A percentile compares a stretch with the other conserved stretches of the same genome.
Evolutionary conservation across 2,113 vertebrate species (phyloP).

Genomic region (Alligator sinensis): DNA sequence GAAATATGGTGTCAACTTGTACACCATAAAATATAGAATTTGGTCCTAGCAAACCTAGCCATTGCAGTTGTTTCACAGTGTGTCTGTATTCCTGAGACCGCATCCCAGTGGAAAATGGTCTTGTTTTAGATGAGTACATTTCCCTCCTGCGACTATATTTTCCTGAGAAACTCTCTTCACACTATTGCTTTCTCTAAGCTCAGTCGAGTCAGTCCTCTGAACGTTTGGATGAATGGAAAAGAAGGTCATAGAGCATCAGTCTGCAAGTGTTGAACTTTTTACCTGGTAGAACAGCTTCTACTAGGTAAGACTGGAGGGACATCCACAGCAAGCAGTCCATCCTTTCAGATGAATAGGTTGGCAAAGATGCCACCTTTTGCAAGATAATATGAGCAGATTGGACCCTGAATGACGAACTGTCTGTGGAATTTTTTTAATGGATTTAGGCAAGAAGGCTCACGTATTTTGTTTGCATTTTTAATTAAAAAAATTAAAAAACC

Average conservation of each 20-base stretch:
- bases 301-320: not conserved
- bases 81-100: not conserved
- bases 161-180: not conserved
- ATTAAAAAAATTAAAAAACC: not conserved
- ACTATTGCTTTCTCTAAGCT: not conserved
- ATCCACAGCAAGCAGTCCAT: not conserved
- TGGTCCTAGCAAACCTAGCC: not conserved
- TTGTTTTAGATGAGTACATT: not conserved
- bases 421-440: not conserved
- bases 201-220: not conserved
- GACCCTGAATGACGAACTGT: not conserved
- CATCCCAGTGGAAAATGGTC: not conserved
- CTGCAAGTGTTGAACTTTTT: not conserved
- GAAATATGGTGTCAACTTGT: too few species aligned
- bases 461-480: not conserved
- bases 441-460: not conserved
- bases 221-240: not conserved
- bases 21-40: too few species aligned
- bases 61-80: not conserved
- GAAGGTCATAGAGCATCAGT: rapidly evolving
- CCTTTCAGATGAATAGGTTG: not conserved
- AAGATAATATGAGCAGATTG: not conserved
- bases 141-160: not conserved
- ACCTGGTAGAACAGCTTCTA: not conserved
- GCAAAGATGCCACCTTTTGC: not conserved